phyloP scores from a whole-genome alignment of 2,113 vertebrate genomes.

The Corythornis vintsioides region DNA sequence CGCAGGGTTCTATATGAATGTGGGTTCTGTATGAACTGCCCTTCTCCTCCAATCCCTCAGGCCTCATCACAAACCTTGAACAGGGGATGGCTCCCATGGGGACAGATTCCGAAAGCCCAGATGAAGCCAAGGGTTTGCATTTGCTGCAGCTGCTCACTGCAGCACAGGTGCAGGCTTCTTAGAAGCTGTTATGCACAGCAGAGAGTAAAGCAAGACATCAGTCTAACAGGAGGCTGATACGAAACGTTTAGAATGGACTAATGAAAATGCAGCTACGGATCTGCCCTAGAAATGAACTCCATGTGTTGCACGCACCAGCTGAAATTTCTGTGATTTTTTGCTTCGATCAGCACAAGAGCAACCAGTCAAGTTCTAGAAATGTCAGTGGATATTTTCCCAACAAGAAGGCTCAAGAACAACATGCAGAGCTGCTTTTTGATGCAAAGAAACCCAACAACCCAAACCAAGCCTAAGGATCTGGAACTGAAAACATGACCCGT shows the following conservation, averaged over 20 bases:
- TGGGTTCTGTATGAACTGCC: not conserved
- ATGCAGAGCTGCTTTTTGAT: not conserved
- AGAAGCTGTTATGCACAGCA: not conserved
- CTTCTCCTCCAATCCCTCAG: not conserved
- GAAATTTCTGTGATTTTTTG: not conserved
- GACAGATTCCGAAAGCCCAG: not conserved
- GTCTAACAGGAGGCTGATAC: not conserved
- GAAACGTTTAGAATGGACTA: not conserved
- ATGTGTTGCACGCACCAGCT: not conserved
- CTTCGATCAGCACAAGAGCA: not conserved
- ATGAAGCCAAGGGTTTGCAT: not conserved
- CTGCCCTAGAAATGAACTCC: not conserved
- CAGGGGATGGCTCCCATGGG: rapidly evolving
- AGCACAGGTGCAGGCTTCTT: not conserved
- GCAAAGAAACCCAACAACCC: not conserved
- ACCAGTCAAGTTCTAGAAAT: not conserved
- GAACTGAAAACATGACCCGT: constrained; percentile 39
- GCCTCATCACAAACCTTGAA: not conserved
- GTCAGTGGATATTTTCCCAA: rapidly evolving
- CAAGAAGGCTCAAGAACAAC: constrained; percentile 10
- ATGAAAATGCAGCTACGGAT: not conserved
- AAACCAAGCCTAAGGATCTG: not conserved
- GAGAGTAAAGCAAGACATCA: rapidly evolving
- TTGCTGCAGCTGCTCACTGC: not conserved
- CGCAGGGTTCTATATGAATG: too few species aligned